Percentiles rank a stretch among this genome's conserved stretches.
These are phyloP conservation scores for Meteorus colon DNA, from an alignment of 2,888 invertebrate species.

Conservation along the genomic window DNA sequence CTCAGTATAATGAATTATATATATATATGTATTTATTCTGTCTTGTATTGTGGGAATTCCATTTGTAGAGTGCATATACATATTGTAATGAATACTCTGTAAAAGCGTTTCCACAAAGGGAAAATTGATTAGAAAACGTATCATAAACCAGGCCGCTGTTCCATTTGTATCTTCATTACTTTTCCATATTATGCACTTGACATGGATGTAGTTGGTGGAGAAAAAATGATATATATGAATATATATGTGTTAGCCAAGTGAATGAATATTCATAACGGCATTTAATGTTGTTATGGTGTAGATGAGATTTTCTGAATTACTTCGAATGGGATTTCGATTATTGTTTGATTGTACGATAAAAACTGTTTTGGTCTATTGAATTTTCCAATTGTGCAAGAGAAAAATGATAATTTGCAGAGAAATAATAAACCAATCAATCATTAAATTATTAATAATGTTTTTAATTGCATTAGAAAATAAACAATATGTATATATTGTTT, in stretches of 20 bases:
- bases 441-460: background rate
- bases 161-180: background rate
- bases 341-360: too few relatives aligned
- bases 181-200: slow-evolving; percentile 16
- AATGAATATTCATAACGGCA: too few relatives aligned
- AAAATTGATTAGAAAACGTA: slow-evolving; percentile 4
- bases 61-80: background rate
- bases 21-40: background rate
- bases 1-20: background rate
- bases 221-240: too few relatives aligned
- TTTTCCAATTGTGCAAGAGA: background rate
- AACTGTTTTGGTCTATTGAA: too few relatives aligned
- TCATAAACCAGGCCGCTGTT: slow-evolving; percentile 1
- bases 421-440: background rate
- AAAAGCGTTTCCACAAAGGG: background rate
- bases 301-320: too few relatives aligned
- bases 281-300: too few relatives aligned
- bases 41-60: background rate
- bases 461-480: background rate
- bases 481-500: slow-evolving; percentile 41
- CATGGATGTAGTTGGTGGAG: background rate
- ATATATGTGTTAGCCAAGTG: too few relatives aligned
- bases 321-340: too few relatives aligned
- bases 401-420: background rate
- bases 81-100: background rate